phyloP scores from a whole-genome alignment of 2,113 vertebrate genomes.

The Mystacornis crossleyi region DNA sequence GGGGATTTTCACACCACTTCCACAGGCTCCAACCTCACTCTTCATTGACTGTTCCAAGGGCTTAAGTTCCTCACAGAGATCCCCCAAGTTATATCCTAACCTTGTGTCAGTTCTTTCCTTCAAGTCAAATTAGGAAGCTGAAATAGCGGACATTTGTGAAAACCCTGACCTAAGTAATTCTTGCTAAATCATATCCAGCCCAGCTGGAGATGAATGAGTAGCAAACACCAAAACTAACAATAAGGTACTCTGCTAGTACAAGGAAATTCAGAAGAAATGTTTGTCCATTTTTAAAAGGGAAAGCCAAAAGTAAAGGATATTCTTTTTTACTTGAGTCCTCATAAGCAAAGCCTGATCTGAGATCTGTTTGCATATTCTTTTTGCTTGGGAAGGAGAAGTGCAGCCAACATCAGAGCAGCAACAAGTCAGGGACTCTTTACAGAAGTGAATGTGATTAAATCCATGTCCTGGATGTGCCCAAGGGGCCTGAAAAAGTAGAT shows the following conservation, averaged over 20 bases:
- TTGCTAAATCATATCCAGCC: background rate
- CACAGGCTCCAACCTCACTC: background rate
- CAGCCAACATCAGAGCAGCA: background rate
- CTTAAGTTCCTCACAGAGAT: background rate
- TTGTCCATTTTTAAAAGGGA: background rate
- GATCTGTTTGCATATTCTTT: background rate
- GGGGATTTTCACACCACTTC: background rate
- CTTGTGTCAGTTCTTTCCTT: background rate
- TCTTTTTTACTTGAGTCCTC: background rate
- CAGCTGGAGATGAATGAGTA: background rate
- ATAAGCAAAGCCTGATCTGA: background rate
- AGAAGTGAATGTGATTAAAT: background rate
- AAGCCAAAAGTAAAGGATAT: background rate
- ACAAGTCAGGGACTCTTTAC: background rate
- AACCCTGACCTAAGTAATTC: background rate
- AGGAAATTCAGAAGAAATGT: background rate
- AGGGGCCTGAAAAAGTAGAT: background rate
- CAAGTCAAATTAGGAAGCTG: background rate
- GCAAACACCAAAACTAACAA: background rate
- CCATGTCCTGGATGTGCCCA: background rate
- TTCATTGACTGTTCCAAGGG: fast-evolving
- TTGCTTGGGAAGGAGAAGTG: background rate
- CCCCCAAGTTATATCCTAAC: background rate
- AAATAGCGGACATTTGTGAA: background rate
- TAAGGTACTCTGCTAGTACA: background rate